Evolutionary conservation across 2,113 vertebrate species (phyloP), one percentile per base, ranked within the genome.

Genomic region (Heloderma charlesbogerti): DNA sequence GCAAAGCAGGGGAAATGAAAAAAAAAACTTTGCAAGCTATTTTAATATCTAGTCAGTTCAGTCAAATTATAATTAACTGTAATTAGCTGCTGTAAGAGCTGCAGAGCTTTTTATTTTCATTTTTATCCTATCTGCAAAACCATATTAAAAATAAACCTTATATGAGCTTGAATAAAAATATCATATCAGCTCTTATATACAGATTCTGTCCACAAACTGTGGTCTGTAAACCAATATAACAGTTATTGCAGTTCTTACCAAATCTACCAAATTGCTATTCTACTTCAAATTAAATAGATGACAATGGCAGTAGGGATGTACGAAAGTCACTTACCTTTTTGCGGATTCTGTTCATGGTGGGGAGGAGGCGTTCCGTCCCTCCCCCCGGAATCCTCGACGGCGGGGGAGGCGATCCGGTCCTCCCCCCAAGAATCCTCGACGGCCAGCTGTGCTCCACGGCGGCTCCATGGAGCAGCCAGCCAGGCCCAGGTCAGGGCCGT

Each of bases 41-140:
- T 84, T 88, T n/a, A 89, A 2, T 6, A 0, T 1, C 1, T 48
- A 43, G 91, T 45, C 85, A 87, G 91, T 93, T 93, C 86, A 93
- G 4, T 95, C 95, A 93, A 82, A 92, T 89, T 92, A 2, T 94
- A 94, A 95, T 92, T 0, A 27, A 9, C 8, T 54, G 75, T 94
- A 95, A 95, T 95, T 93, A 94, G 88, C 51, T 4, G 86, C 82
- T 80, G 43, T 69, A 91, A 89, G 37, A 91, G 90, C 92, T 93
- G 54, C 87, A 89, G 90, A 94, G 78, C 91, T 63, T 43, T 54
- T 84, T 82, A 25, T 37, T 83, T 37, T 51, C 57, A n/a, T 27
- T 25, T 83, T 29, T 31, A 84, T 66, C 25, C 40, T 43, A 25
- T 18, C 40, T 77, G 29, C 40, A 48, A 54, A 34, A 54, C 22